phyloP scores from a whole-genome alignment of 2,113 vertebrate species.

The Muntiacus muntjak region DNA sequence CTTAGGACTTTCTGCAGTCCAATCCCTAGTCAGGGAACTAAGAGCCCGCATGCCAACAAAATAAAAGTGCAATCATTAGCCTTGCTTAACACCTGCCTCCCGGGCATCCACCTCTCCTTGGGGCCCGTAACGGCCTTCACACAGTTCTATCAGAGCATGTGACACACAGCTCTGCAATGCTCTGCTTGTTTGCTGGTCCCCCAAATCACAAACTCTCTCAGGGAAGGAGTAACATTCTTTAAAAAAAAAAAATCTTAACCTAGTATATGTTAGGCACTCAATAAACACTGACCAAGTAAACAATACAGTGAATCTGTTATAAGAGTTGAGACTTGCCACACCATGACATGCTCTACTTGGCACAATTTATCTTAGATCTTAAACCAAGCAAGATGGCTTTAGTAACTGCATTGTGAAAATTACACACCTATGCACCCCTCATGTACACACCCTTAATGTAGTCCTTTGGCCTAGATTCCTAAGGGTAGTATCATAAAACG shows the following conservation, averaged over 20 bases:
- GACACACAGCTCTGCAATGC: not conserved
- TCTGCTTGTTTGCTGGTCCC: not conserved
- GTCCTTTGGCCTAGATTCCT: not conserved
- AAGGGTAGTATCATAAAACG: not conserved
- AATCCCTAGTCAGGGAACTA: not conserved
- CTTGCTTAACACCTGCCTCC: not conserved
- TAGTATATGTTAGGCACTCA: not conserved
- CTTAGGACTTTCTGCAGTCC: not conserved
- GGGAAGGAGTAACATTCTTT: not conserved
- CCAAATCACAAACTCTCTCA: not conserved
- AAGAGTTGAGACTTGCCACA: not conserved
- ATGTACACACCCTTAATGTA: not conserved
- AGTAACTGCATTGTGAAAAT: not conserved
- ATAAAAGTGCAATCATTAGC: not conserved
- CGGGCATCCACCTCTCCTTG: rapidly evolving
- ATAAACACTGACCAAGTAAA: not conserved
- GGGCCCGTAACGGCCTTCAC: not conserved
- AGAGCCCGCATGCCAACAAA: not conserved
- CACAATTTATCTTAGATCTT: not conserved
- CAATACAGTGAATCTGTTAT: not conserved
- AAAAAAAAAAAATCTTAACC: not conserved
- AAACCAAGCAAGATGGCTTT: not conserved
- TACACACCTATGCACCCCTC: not conserved
- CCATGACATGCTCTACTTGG: not conserved
- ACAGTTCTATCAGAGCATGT: not conserved